Base-by-base conservation (phyloP, 2,797 vertebrate genomes). In the Lepilemur septentrionalis region DNA sequence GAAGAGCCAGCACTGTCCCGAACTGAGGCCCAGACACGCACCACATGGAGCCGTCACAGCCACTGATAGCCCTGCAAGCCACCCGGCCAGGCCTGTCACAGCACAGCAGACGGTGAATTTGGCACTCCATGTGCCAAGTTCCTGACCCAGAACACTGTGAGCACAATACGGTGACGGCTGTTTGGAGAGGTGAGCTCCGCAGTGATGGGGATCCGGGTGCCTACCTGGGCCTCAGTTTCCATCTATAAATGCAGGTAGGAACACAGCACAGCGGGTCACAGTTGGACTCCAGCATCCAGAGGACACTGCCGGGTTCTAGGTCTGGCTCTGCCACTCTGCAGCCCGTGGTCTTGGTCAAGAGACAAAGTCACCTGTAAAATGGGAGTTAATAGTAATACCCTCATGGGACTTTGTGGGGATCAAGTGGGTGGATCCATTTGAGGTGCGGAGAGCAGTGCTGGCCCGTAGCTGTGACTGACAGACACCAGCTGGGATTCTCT, bases 51-150 rank as follows among this genome's bases (percentile, higher is more conserved):
- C 12, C 2, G 12, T 32, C 13, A 15, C 30, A 14, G 59, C 14
- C 18, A 0, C 11, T 22, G 0, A 1, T 13, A 59, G 57, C 46
- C 38, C 43, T 17, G 59, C 14, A 3, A 14, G 48, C 48, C 43
- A 6, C 78, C 14, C 0, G 7, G 41, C 18, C 0, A 4, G 30
- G 20, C 1, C 3, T 11, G 20, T 43, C 50, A 2, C 22, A 0
- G 1, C 8, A 30, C 6, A 35, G 50, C 22, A 30, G 41, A 13
- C 70, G 4, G 28, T n/a, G n/a, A n/a, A n/a, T n/a, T n/a, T 78
- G 35, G 48, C 32, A 14, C 25, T 63, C 38, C 14, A 9, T 1
- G 38, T 18, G 6, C 48, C 69, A 18, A 10, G 52, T 25, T 89
- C 69, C 79, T 83, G 18, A 35, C 69, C 41, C 32, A 3, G 55